phyloP scores from a whole-genome alignment of 2,888 invertebrate species.

The Pycnomerus fuliginosus region DNA sequence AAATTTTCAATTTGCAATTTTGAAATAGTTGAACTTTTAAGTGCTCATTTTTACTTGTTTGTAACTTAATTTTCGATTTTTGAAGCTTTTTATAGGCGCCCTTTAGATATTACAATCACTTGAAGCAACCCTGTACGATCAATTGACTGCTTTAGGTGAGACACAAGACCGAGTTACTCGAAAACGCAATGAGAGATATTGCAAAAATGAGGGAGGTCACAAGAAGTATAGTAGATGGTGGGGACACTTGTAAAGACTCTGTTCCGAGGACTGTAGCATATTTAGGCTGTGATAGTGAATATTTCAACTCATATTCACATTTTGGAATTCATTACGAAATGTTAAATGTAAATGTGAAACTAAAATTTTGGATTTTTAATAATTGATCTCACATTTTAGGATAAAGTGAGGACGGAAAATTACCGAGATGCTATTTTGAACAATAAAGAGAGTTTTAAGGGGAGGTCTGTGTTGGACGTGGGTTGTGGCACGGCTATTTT shows the following conservation, averaged over 20 bases:
- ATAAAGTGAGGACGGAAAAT: constrained; percentile 80
- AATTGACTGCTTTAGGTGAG: constrained; percentile 62
- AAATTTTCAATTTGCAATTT: too few relatives aligned
- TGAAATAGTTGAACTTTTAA: too few relatives aligned
- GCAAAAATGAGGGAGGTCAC: constrained; percentile 62
- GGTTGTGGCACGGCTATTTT: constrained; percentile 98
- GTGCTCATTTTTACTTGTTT: too few relatives aligned
- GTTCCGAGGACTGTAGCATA: constrained; percentile 48
- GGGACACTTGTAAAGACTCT: constrained; percentile 31
- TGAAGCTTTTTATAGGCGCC: too few relatives aligned
- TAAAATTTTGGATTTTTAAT: constrained; percentile 4
- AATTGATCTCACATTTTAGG: constrained; percentile 54
- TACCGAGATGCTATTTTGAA: constrained; percentile 81
- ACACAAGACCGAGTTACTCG: constrained; percentile 60
- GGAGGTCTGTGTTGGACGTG: constrained; percentile 87
- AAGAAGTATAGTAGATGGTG: constrained; percentile 56
- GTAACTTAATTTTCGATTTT: too few relatives aligned
- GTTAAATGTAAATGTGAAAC: constrained; percentile 66
- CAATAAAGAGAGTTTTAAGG: constrained; percentile 68
- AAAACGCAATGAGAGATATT: constrained; percentile 63
- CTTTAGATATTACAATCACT: too few relatives aligned
- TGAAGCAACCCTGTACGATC: too few relatives aligned
- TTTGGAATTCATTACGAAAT: constrained; percentile 93
- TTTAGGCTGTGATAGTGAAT: constrained; percentile 70
- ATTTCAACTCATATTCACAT: constrained; percentile 84